Base-by-base conservation (phyloP, 2,113 vertebrate species). In the Vidua macroura region DNA sequence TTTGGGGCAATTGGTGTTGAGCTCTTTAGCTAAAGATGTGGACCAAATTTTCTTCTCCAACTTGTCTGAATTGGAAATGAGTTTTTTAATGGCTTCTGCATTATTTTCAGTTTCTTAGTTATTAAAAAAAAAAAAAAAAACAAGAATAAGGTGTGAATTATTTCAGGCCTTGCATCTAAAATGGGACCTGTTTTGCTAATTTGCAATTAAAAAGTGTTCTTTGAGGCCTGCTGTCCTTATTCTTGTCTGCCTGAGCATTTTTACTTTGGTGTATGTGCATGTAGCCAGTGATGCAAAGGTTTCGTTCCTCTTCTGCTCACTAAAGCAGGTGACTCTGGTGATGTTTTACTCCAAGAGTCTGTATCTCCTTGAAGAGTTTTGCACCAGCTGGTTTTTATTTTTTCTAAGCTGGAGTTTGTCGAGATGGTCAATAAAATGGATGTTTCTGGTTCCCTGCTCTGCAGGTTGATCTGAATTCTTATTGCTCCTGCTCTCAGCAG, bases 181-280 rank as follows among this genome's bases (percentile, higher is more conserved):
- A 37, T 60, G 68, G 86, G 73, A 82, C 76, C 41, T 35, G 49
- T 85, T 93, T 75, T 90, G 73, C 46, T 76, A 64, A 79, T 79
- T 81, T 84, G 85, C 60, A 58, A 93, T 96, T 96, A 92, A 92
- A 90, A 79, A 76, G 15, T 84, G n/a, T 90, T 93, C 10, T 93
- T 92, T 87, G 68, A 88, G 83, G 80, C 80, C 72, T 79, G 62
- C 31, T 92, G 88, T 90, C 69, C 88, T 86, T 90, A 67, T 48
- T 86, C 83, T 81, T 78, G 60, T 67, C 44, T 85, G 44, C 49
- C 59, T 63, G 68, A 70, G 17, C 17, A 18, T n/a, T 92, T 85
- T 74, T 81, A 33, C 41, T 51, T 77, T 48, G 37, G 39, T 74
- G 5, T 85, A 18, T 44, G 33, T 86, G 75, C 62, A 37, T 46